Base-by-base conservation (phyloP, 1,140 invertebrate species). In the Mesaphorura yosii region DNA sequence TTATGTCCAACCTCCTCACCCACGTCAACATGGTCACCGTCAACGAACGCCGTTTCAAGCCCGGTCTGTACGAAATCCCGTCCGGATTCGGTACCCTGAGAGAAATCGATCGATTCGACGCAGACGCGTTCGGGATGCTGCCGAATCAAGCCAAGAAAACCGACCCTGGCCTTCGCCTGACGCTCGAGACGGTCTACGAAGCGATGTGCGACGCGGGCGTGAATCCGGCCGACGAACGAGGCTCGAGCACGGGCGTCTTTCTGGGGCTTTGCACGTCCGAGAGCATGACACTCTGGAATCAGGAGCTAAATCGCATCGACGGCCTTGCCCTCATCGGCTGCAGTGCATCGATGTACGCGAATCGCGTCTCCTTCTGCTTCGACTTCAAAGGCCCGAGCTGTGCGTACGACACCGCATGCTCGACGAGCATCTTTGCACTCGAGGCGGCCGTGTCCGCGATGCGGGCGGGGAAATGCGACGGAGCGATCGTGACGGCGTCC, bases 261-360 rank as follows among this genome's bases (percentile, higher is more conserved):
- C 68, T 76, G 62, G 75, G 74, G 25, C 65, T 67, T 19, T 72
- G 67, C 65, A 34, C 48, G 12, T 37, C 41, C 45, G 44, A 20
- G 23, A 10, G 10, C 4, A 4, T 7, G 28, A 22, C 7, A 20
- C 15, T 26, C n/a, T 57, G 2, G 25, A 57, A 65, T 64, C 1
- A 58, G 62, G 25, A 67, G 64, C 55, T 52, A 10, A 12, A 46
- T 25, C 14, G 17, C 57, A 46, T 60, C 59, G 34, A 53, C 78
- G 60, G 76, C 78, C 80, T 80, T 68, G 74, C 72, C 31, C 72
- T 82, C 61, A 77, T 78, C 49, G 80, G 80, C 19, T 79, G 79
- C 65, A 74, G 75, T 6, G 67, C 76, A 45, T 75, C 76, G 20
- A 81, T 82, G 78, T 75, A 80, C 69, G 71, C 78, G 7, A 82